phyloP scores from a whole-genome alignment of 2,797 vertebrate genomes.

The Chanos chanos region DNA sequence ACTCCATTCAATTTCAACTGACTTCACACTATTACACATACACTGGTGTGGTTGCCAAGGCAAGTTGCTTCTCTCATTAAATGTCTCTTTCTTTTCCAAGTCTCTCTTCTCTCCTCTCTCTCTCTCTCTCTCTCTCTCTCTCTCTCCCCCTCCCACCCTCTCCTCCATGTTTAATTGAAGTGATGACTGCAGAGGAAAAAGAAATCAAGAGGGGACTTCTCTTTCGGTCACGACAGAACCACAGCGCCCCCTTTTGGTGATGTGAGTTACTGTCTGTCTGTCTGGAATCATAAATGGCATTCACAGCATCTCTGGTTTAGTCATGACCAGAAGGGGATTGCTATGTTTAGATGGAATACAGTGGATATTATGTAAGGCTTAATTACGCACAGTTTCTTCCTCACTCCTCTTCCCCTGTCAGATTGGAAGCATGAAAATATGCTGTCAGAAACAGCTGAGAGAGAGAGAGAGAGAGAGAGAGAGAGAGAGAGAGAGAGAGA shows the following conservation, averaged over 20 bases:
- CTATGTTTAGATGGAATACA: slow-evolving; percentile 44
- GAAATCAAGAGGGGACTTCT: slow-evolving; percentile 24
- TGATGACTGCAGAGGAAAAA: slow-evolving; percentile 55
- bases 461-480: not conserved
- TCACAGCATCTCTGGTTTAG: slow-evolving; percentile 36
- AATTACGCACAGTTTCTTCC: slow-evolving; percentile 20
- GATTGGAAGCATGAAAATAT: slow-evolving; percentile 11
- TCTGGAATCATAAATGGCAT: slow-evolving; percentile 5
- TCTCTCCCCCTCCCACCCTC: slow-evolving; percentile 45
- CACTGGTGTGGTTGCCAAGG: slow-evolving; percentile 45
- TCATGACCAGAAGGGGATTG: slow-evolving; percentile 43
- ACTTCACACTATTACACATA: no score
- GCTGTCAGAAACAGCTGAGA: slow-evolving; percentile 25
- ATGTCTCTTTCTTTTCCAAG: not conserved
- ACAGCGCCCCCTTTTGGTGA: slow-evolving; percentile 74
- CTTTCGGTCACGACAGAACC: slow-evolving; percentile 48
- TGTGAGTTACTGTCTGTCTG: not conserved
- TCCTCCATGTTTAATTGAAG: slow-evolving; percentile 64
- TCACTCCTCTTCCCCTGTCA: not conserved
- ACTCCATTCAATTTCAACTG: no score
- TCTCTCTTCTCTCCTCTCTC: slow-evolving; percentile 33
- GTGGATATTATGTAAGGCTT: slow-evolving; percentile 32
- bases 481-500: not conserved
- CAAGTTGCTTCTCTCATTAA: slow-evolving; percentile 27
- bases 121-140: slow-evolving; percentile 20